Evolutionary conservation across 2,113 vertebrate species (phyloP), one percentile per base, ranked within the genome.

Genomic region (Panurus biarmicus): DNA sequence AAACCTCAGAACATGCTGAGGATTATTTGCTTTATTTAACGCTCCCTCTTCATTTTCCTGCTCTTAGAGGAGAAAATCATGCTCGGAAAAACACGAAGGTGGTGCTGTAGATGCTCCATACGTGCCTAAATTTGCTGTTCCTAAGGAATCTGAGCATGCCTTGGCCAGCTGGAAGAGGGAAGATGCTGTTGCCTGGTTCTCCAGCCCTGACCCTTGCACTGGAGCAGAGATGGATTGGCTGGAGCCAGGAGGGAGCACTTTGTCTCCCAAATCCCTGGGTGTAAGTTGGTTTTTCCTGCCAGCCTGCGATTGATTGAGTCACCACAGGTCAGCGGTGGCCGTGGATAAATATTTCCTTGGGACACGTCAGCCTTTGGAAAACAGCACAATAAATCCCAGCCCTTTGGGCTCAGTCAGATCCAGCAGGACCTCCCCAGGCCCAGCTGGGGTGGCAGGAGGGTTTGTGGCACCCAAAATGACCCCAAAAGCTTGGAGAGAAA

Each of bases 281-380:
- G 78, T 23, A 38, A 76, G 54, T 87, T 94, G 96, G 36, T 88
- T 97, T 93, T 93, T 89, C 83, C 94, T 96, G 93, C 96, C 92
- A 95, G 93, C 19, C 92, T 73, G 77, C 5, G 1, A 36, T 11
- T 51, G 91, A 95, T 85, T 93, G 96, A 97, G 90, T 89, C 96
- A 95, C 48, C 95, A 85, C 92, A 97, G 95, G 90, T 95, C 96
- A 95, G 75, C 15, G 87, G 74, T 93, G 95, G 53, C 89, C 69
- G 75, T 25, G 90, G 85, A 70, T 71, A 95, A 97, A 95, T 83
- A 94, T 96, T 95, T 71, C 96, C 90, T 94, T 88, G 94, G 78
- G 89, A 94, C 76, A 93, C 20, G 1, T 92, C 90, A 95, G 84
- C 44, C 87, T 92, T 93, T 53, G 67, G 60, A 76, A 88, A 93